Conservation (phyloP, 2,113 vertebrate genomes). For the human region GRCh38 chr7:106845501-106846000, state of each 20-base stretch:
- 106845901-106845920: not conserved
- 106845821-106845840: not conserved
- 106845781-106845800: not conserved
- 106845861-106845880: not conserved
- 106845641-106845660: not conserved
- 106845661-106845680: not conserved
- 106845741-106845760: not conserved
- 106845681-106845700: not conserved
- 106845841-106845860: not conserved
- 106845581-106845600: too few species aligned
- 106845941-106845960: not conserved
- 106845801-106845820: not conserved
- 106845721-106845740: not conserved
- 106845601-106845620: not conserved
- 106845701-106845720: not conserved
- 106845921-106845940: not conserved
- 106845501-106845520: not conserved
- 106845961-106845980: constrained; percentile 19
- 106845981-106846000: not conserved
- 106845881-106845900: not conserved
- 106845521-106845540: not conserved
- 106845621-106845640: not conserved
- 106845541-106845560: not conserved
- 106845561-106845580: too few species aligned
- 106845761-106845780: not conserved